phyloP scores from a whole-genome alignment of 2,113 vertebrate species.

The Rhea americana region DNA sequence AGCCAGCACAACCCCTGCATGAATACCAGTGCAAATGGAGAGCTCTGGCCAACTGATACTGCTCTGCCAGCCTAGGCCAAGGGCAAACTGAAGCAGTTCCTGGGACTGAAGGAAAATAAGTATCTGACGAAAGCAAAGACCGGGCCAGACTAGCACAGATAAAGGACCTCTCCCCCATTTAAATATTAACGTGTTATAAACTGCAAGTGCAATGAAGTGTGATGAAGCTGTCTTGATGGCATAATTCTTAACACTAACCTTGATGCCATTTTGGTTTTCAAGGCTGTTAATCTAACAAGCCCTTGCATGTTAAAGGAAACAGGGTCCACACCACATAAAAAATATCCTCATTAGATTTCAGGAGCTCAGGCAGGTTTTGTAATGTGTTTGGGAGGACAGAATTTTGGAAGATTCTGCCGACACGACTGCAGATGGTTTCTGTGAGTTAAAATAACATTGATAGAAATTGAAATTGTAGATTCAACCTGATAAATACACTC shows the following conservation, averaged over 20 bases:
- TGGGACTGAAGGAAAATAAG: neutral
- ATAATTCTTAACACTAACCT: neutral
- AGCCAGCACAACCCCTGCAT: neutral
- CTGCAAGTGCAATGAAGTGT: neutral
- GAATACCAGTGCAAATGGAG: neutral
- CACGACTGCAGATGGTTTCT: neutral
- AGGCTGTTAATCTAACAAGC: neutral
- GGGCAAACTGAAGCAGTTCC: neutral
- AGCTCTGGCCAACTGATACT: neutral
- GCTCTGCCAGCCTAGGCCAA: neutral
- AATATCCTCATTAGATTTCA: neutral
- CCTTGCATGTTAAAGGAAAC: neutral
- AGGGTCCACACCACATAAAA: neutral
- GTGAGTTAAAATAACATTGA: neutral
- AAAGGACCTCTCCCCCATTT: neutral
- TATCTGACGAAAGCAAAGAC: neutral
- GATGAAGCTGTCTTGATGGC: neutral
- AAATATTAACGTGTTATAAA: neutral
- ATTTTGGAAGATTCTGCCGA: neutral
- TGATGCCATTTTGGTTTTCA: neutral
- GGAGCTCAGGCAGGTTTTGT: neutral
- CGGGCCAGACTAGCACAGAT: neutral
- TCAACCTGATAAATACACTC: neutral
- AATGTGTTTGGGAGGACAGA: neutral
- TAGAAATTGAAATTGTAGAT: neutral